These are phyloP conservation scores for Podarcis cretensis DNA, from an alignment of 2,113 vertebrate species.

Conservation along the genomic window DNA sequence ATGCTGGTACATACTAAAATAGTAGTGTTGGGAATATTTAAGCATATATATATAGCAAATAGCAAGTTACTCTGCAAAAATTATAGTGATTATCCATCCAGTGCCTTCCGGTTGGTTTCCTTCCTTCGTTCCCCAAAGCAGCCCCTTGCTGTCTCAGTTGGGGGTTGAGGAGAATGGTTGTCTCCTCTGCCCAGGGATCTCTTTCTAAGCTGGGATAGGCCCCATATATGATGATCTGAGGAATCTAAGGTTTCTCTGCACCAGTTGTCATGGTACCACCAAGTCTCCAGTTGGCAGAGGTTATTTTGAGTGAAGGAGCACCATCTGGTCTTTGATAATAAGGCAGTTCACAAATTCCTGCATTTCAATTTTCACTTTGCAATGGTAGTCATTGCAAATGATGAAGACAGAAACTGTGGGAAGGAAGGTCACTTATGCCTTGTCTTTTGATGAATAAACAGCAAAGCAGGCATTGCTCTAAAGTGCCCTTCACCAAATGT, in stretches of 20 bases:
- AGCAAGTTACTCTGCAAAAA: not conserved
- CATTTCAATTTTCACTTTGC: constrained; percentile 38
- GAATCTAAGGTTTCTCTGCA: constrained; percentile 17
- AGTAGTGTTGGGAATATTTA: not conserved
- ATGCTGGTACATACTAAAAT: not conserved
- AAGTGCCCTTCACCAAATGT: not conserved
- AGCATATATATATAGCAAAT: not conserved
- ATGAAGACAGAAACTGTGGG: constrained; percentile 8
- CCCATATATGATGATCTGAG: constrained; percentile 50
- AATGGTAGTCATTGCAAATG: constrained; percentile 33
- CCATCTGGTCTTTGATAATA: constrained; percentile 47
- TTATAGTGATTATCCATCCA: not conserved
- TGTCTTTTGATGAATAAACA: not conserved
- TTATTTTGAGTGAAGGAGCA: constrained; percentile 33
- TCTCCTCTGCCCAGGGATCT: constrained; percentile 17
- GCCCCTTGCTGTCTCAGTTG: constrained; percentile 20
- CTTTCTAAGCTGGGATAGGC: constrained; percentile 41
- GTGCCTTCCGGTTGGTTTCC: not conserved
- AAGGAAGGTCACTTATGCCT: not conserved
- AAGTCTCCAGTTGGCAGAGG: constrained; percentile 22
- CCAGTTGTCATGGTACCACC: constrained; percentile 65
- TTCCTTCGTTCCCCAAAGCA: not conserved
- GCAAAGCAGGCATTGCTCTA: constrained; percentile 17
- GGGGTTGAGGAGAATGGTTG: constrained; percentile 34
- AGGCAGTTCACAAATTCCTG: constrained; percentile 30